Conservation (phyloP, 2,888 invertebrate genomes). For the Trichopoda pennipes region DNA sequence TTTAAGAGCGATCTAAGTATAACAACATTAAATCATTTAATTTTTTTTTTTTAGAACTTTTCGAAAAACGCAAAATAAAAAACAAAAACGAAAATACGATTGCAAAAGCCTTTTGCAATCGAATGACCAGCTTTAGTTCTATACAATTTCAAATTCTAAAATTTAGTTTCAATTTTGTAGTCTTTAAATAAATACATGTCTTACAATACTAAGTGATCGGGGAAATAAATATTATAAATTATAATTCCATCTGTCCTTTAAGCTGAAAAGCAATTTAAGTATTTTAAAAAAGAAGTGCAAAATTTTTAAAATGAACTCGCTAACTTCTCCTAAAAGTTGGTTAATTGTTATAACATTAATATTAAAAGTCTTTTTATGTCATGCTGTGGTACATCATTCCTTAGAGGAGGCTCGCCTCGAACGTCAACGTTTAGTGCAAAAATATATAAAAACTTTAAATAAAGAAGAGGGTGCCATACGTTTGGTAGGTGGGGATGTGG, state of each 20-base stretch:
- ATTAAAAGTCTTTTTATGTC: conserved; percentile 11
- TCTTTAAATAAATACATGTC: conserved; percentile 64
- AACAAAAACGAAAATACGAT: conserved; percentile 47
- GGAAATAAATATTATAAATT: too few relatives aligned
- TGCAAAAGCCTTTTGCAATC: conserved; percentile 65
- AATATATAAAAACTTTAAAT: conserved; percentile 86
- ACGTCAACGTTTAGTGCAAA: conserved; percentile 85
- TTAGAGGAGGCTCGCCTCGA: conserved; percentile 78
- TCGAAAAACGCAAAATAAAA: conserved; percentile 38
- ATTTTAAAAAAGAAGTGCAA: neutral
- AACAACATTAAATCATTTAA: conserved; percentile 56
- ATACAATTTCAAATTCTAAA: conserved; percentile 54
- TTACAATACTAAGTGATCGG: neutral
- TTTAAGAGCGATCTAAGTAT: conserved; percentile 56
- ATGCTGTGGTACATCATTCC: conserved; percentile 74
- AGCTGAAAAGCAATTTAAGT: neutral
- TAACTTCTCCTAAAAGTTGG: conserved; percentile 4
- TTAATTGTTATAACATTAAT: neutral
- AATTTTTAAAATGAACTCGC: conserved; percentile 19
- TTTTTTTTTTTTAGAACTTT: conserved; percentile 40
- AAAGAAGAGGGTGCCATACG: conserved; percentile 88
- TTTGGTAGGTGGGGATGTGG: conserved; percentile 86
- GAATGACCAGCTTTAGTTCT: conserved; percentile 56
- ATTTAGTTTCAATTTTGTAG: conserved; percentile 63
- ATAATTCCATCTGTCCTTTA: too few relatives aligned